Evolutionary conservation across 2,888 invertebrate species (phyloP).

Genomic region (Antitype chi): DNA sequence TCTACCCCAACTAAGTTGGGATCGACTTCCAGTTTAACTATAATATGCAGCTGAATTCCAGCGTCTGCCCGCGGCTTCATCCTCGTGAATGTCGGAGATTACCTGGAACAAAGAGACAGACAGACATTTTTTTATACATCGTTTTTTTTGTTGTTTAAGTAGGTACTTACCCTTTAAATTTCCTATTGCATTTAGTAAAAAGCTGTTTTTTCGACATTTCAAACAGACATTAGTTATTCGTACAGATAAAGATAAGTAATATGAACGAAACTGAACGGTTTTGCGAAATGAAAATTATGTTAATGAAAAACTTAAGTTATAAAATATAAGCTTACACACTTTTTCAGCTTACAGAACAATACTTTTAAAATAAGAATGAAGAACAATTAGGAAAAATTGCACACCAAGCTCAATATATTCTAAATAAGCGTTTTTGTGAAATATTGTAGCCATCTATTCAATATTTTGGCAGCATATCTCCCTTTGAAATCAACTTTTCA

Average conservation of each 20-base stretch:
- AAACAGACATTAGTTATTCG: no score
- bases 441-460: conserved; percentile 40
- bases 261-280: neutral
- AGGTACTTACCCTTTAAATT: no score
- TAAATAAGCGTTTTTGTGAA: conserved; percentile 26
- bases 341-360: neutral
- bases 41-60: no score
- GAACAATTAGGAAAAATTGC: conserved; percentile 7
- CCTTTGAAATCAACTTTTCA: conserved; percentile 64
- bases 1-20: no score
- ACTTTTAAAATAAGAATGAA: neutral
- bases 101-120: no score
- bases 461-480: conserved; percentile 53
- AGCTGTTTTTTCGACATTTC: no score
- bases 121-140: no score
- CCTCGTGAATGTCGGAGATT: no score
- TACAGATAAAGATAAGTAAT: neutral
- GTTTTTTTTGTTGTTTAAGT: no score
- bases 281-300: neutral
- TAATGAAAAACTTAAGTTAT: neutral
- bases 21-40: no score
- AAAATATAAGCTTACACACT: neutral
- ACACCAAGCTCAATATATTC: conserved; percentile 24
- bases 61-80: no score
- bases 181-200: no score